These are phyloP conservation scores for Carassius carassius DNA, from an alignment of 2,113 vertebrate genomes.

Conservation along the genomic window DNA sequence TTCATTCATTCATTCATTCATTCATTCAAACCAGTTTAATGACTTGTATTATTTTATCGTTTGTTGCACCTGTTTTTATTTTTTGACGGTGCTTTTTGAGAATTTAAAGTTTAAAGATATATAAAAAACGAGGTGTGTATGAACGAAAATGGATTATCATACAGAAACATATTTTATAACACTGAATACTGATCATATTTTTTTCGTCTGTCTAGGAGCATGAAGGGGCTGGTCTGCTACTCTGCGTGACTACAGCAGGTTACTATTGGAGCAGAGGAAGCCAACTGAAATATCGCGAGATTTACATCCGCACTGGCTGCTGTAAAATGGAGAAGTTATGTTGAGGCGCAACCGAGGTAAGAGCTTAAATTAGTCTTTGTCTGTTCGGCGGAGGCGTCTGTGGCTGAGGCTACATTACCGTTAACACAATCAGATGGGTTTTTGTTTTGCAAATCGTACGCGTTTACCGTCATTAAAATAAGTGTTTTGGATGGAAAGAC, in stretches of 20 bases:
- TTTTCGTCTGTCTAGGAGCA: background rate
- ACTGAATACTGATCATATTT: background rate
- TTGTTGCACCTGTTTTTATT: background rate
- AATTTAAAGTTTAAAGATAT: too few species aligned
- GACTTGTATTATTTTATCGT: background rate
- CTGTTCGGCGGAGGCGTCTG: background rate
- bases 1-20: too few species aligned
- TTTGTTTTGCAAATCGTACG: background rate
- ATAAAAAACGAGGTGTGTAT: too few species aligned
- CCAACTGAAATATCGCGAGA: constrained; percentile 72
- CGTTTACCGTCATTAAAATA: background rate
- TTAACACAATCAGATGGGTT: background rate
- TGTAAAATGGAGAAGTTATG: constrained; percentile 83
- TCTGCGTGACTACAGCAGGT: background rate
- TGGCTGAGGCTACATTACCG: background rate
- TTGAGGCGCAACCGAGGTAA: constrained; percentile 78
- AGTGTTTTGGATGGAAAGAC: constrained; percentile 60
- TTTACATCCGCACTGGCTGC: constrained; percentile 69
- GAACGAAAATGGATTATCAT: background rate
- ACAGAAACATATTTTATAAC: background rate
- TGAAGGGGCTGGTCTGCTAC: constrained; percentile 4
- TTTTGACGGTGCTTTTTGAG: background rate
- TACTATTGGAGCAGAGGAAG: constrained; percentile 32
- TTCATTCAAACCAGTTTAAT: too few species aligned
- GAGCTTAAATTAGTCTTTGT: constrained; percentile 58